Evolutionary conservation across 2,888 invertebrate genomes (phyloP).

Genomic region (Mallateleia sp.): DNA sequence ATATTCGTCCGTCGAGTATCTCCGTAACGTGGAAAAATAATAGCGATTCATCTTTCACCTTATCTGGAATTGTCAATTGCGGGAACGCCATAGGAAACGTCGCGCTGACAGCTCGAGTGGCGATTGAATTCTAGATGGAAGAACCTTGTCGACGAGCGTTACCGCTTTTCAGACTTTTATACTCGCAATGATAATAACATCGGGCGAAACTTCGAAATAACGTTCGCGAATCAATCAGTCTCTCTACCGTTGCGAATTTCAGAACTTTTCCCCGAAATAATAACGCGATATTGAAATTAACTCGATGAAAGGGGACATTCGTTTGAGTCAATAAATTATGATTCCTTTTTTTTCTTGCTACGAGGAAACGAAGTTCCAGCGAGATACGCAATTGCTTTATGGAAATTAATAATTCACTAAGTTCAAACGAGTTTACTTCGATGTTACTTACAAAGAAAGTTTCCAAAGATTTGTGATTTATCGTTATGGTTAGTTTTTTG

Average conservation of each 20-base stretch:
- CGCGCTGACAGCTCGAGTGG: constrained; percentile 15
- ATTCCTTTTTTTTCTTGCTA: constrained; percentile 8
- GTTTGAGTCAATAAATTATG: constrained; percentile 37
- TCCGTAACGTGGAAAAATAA: too few species aligned
- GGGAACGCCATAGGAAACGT: too few species aligned
- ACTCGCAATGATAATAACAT: constrained; percentile 31
- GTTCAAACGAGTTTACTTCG: constrained; percentile 61
- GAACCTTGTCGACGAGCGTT: constrained; percentile 38
- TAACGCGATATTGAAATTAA: constrained; percentile 35
- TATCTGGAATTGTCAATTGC: too few species aligned
- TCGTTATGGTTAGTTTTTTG: constrained; percentile 10
- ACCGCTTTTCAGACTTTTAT: constrained; percentile 37
- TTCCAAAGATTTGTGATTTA: constrained; percentile 36
- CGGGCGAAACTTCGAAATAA: neutral
- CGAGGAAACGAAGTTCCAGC: constrained; percentile 30
- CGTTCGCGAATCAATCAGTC: constrained; percentile 26
- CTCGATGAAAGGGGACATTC: constrained; percentile 24
- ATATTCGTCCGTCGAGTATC: too few species aligned
- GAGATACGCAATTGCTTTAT: constrained; percentile 46
- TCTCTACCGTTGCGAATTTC: neutral
- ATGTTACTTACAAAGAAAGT: constrained; percentile 56
- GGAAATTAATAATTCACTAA: constrained; percentile 63
- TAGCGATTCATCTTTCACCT: too few species aligned
- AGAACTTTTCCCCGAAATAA: neutral
- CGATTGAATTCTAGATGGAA: constrained; percentile 50